phyloP scores from a whole-genome alignment of 2,797 vertebrate genomes.

The Tenualosa thibaudeaui region DNA sequence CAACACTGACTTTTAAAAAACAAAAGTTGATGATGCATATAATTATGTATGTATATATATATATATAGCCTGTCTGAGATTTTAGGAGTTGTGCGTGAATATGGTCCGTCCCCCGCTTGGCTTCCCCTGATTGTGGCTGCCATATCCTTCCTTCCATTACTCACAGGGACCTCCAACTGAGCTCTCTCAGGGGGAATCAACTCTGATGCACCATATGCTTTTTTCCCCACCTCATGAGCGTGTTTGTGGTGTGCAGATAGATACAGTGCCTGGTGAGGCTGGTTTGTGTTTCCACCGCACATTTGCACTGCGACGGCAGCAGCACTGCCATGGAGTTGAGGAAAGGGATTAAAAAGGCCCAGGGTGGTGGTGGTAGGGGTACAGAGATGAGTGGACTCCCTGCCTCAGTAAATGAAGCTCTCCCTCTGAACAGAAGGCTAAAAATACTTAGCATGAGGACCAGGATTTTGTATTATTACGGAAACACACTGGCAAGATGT shows the following conservation, averaged over 20 bases:
- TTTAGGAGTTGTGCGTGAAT: background rate
- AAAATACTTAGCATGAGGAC: background rate
- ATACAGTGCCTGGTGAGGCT: background rate
- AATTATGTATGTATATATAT: background rate
- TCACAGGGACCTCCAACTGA: constrained; percentile 19
- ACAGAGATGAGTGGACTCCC: background rate
- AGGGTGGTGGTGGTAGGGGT: background rate
- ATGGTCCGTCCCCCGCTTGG: background rate
- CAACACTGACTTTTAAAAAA: background rate
- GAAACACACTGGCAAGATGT: background rate
- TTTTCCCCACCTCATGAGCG: background rate
- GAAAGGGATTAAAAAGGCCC: background rate
- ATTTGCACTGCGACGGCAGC: background rate
- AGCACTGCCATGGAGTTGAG: background rate
- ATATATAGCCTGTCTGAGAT: background rate
- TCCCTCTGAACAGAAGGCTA: background rate
- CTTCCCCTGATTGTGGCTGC: background rate
- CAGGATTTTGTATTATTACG: background rate
- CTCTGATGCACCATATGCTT: background rate
- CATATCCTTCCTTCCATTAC: background rate
- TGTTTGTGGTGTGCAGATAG: constrained; percentile 26
- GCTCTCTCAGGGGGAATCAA: background rate
- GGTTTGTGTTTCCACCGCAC: background rate
- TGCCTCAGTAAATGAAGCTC: background rate
- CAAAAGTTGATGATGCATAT: background rate